Conservation (phyloP, 2,797 vertebrate genomes). For the Columba guinea region DNA sequence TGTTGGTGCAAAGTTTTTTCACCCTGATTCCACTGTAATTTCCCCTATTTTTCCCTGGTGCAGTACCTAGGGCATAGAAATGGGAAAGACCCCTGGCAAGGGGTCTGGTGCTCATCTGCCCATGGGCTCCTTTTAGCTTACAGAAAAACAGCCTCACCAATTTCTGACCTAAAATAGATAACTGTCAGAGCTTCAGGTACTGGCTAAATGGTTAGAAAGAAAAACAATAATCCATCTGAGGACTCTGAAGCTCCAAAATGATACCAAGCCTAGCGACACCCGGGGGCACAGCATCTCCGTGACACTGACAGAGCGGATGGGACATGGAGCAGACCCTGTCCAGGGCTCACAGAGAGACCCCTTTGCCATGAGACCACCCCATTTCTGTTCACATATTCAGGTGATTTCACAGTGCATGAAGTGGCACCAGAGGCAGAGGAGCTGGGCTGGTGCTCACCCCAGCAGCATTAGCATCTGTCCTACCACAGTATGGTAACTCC, state of each 20-base stretch:
- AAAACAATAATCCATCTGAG: not conserved
- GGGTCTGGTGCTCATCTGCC: not conserved
- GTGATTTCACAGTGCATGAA: not conserved
- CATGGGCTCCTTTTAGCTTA: fast-evolving
- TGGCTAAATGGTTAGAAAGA: not conserved
- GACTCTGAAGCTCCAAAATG: not conserved
- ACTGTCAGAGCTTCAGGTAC: not conserved
- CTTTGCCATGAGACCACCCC: fast-evolving
- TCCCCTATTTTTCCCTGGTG: not conserved
- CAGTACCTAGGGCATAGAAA: fast-evolving
- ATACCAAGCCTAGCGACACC: fast-evolving
- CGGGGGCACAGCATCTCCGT: fast-evolving
- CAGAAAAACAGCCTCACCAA: fast-evolving
- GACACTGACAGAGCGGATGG: not conserved
- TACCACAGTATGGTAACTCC: fast-evolving
- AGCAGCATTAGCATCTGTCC: not conserved
- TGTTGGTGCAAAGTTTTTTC: not conserved
- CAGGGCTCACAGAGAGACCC: not conserved
- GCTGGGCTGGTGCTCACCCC: fast-evolving
- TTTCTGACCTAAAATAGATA: not conserved
- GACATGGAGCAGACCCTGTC: not conserved
- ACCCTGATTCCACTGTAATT: not conserved
- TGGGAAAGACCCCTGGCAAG: not conserved
- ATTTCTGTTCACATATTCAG: not conserved
- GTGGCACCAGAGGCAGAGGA: fast-evolving